These are phyloP conservation scores for Colletes gigas DNA, from an alignment of 1,140 invertebrate species.

Conservation along the genomic window DNA sequence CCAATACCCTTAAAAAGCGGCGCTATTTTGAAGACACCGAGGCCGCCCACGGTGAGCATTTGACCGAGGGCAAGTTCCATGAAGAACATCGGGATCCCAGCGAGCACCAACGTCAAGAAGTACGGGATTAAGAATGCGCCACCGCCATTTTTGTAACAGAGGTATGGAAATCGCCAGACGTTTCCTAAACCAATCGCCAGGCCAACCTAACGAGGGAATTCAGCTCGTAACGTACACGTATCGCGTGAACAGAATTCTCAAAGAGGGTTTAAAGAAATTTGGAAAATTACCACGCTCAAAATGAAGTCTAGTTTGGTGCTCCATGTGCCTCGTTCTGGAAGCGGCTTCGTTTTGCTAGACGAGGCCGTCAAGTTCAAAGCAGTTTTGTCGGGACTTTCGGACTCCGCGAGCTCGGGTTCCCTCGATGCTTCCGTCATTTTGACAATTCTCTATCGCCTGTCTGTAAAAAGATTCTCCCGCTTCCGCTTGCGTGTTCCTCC, in stretches of 20 bases:
- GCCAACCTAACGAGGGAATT: constrained; percentile 65
- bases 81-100: constrained; percentile 96
- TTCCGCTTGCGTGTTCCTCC: constrained; percentile 27
- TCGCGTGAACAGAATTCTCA: too few species aligned
- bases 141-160: constrained; percentile 82
- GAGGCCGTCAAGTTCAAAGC: constrained; percentile 44
- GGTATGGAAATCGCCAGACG: constrained; percentile 84
- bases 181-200: constrained; percentile 83
- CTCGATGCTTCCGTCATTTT: constrained; percentile 62
- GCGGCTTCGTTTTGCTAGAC: constrained; percentile 43
- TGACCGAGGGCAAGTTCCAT: constrained; percentile 97
- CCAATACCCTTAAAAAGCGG: constrained; percentile 98
- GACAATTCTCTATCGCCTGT: constrained; percentile 8
- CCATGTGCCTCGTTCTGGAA: constrained; percentile 73
- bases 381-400: constrained; percentile 58
- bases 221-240: background rate
- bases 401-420: constrained; percentile 56
- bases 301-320: constrained; percentile 70
- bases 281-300: constrained; percentile 56
- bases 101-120: constrained; percentile 94
- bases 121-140: constrained; percentile 97
- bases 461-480: constrained; percentile 21
- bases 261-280: background rate
- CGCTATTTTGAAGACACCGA: constrained; percentile 97
- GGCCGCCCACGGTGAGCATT: constrained; percentile 94